Evolutionary conservation across 2,113 vertebrate genomes (phyloP).

Genomic region (Orientallactaga bullata): DNA sequence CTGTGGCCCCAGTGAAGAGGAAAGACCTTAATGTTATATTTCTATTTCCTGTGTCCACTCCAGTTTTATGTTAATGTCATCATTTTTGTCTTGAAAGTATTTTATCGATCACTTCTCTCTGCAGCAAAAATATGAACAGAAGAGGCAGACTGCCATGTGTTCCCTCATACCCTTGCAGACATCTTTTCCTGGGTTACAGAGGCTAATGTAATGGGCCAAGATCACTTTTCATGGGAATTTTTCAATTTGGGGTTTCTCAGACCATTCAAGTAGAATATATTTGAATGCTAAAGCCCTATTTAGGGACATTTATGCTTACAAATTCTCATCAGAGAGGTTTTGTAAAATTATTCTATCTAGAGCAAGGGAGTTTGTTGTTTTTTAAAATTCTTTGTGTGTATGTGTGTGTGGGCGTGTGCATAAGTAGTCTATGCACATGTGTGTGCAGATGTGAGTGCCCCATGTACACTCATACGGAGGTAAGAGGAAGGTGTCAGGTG

Average conservation of each 20-base stretch:
- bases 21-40: too few species aligned
- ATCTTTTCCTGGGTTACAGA: not conserved
- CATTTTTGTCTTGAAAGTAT: not conserved
- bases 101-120: slow-evolving; percentile 5
- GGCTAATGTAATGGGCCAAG: not conserved
- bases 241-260: not conserved
- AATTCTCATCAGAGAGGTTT: not conserved
- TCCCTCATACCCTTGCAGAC: not conserved
- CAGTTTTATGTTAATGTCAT: not conserved
- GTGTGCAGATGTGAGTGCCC: too few species aligned
- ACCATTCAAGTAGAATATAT: slow-evolving; percentile 7
- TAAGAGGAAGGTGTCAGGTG: too few species aligned
- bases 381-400: too few species aligned
- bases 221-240: slow-evolving; percentile 13
- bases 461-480: too few species aligned
- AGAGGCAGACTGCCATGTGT: not conserved
- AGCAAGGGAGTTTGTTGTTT: not conserved
- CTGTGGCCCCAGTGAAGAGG: too few species aligned
- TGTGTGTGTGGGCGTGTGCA: not conserved
- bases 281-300: not conserved
- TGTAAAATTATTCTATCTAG: not conserved
- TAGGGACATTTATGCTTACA: not conserved
- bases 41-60: not conserved
- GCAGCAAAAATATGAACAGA: not conserved
- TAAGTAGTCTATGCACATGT: too few species aligned